A percentile compares a stretch with the other conserved stretches of the same genome.
Evolutionary conservation across 1,140 invertebrate genomes (phyloP).

Genomic region (Macrotrachela quadricornifera): DNA sequence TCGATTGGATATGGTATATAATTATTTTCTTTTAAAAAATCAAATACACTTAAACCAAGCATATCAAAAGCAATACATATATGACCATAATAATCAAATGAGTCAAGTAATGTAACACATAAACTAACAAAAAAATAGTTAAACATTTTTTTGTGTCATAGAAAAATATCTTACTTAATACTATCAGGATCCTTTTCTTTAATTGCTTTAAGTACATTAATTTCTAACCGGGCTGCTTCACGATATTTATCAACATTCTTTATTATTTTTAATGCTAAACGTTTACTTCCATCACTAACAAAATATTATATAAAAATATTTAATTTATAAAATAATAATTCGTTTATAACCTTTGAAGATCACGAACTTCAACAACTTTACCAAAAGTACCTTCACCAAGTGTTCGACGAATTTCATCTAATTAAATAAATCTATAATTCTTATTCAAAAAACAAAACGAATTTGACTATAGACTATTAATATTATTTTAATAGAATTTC

Average conservation of each 20-base stretch:
- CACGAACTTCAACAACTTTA: constrained; percentile 95
- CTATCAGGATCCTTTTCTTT: constrained; percentile 73
- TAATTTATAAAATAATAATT: not conserved
- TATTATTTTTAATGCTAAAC: constrained; percentile 86
- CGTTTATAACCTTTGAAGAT: constrained; percentile 52
- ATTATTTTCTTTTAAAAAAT: constrained; percentile 97
- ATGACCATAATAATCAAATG: constrained; percentile 97
- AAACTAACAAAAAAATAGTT: constrained; percentile 31
- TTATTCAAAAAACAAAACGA: too few relatives aligned
- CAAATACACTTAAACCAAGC: constrained; percentile 93
- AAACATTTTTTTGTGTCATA: too few relatives aligned
- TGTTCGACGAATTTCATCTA: constrained; percentile 94
- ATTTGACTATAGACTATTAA: too few relatives aligned
- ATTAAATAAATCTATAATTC: constrained; percentile 33
- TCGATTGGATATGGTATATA: constrained; percentile 93
- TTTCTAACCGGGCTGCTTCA: constrained; percentile 94
- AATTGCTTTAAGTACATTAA: constrained; percentile 89
- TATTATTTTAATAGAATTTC: too few relatives aligned
- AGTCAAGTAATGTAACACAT: constrained; percentile 92
- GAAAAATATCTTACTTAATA: constrained; percentile 76
- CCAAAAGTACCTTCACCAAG: constrained; percentile 98
- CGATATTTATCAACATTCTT: constrained; percentile 99
- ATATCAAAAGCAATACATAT: constrained; percentile 98
- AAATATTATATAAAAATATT: not conserved
- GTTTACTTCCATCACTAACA: constrained; percentile 12